Evolutionary conservation across 2,113 vertebrate species (phyloP).

Genomic region (Pelvicachromis taeniatus): DNA sequence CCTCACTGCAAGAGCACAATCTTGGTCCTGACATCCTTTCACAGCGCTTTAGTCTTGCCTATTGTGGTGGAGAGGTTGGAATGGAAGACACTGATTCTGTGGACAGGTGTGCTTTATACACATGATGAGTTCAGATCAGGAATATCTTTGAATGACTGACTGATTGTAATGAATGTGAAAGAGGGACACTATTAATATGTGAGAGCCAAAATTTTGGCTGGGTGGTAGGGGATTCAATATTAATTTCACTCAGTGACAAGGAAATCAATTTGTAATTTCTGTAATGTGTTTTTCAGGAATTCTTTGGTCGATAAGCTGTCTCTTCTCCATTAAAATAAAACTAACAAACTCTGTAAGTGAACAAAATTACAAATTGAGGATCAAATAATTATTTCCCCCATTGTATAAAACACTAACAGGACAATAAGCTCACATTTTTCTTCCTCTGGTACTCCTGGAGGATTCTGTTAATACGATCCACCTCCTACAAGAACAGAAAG

Average conservation of each 20-base stretch:
- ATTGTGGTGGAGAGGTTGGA: no score
- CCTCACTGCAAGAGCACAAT: no score
- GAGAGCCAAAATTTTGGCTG: not conserved
- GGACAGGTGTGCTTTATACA: not conserved
- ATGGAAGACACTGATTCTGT: no score
- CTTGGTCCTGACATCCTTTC: no score
- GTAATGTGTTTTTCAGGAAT: not conserved
- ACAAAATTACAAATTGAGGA: not conserved
- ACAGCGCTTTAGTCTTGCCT: no score
- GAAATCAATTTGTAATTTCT: not conserved
- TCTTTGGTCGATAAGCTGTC: not conserved
- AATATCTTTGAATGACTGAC: not conserved
- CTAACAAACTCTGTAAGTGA: not conserved
- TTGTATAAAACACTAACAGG: not conserved
- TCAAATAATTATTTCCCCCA: not conserved
- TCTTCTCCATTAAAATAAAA: not conserved
- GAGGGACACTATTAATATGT: not conserved
- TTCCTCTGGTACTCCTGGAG: slow-evolving; percentile 91
- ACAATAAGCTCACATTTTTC: slow-evolving; percentile 83
- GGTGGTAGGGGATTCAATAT: not conserved
- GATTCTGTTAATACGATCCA: slow-evolving; percentile 86
- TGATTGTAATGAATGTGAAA: not conserved
- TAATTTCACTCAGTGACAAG: not conserved
- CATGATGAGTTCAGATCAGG: not conserved
- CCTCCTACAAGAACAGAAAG: slow-evolving; percentile 76